These are phyloP conservation scores for Marronus borbonicus DNA, from an alignment of 2,888 invertebrate genomes.

Conservation along the genomic window DNA sequence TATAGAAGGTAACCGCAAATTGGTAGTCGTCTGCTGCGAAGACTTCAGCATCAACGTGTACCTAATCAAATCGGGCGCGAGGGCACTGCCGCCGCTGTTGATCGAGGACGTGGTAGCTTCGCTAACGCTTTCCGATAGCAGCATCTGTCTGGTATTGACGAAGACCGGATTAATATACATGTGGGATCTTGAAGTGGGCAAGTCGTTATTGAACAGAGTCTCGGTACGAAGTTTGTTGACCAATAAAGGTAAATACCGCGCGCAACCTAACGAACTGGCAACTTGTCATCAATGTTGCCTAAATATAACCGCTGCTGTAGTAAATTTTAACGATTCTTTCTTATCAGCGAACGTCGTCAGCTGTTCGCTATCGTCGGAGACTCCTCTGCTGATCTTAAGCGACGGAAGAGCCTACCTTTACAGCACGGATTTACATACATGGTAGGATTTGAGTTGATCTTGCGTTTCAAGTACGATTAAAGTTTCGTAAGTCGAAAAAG, in stretches of 20 bases:
- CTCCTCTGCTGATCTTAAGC: conserved; percentile 87
- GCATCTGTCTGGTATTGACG: conserved; percentile 73
- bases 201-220: conserved; percentile 73
- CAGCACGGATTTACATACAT: conserved; percentile 81
- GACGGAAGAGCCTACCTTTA: conserved; percentile 91
- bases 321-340: conserved; percentile 55
- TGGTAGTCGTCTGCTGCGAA: conserved; percentile 78
- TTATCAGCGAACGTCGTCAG: conserved; percentile 73
- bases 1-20: conserved; percentile 75
- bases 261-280: no score
- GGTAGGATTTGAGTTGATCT: conserved; percentile 73
- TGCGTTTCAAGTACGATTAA: background rate
- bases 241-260: conserved; percentile 70
- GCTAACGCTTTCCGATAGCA: conserved; percentile 71
- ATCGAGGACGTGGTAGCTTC: conserved; percentile 76
- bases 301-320: no score
- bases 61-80: conserved; percentile 71
- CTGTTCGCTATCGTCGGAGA: conserved; percentile 76
- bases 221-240: conserved; percentile 76
- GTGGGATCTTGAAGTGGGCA: conserved; percentile 76
- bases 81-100: conserved; percentile 73
- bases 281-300: no score
- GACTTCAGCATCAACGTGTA: conserved; percentile 80
- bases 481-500: background rate
- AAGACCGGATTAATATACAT: conserved; percentile 72